A percentile compares a stretch with the other conserved stretches of the same genome.
These are phyloP conservation scores for Trissoscelio sp. DNA, from an alignment of 2,888 invertebrate genomes.

Conservation along the genomic window DNA sequence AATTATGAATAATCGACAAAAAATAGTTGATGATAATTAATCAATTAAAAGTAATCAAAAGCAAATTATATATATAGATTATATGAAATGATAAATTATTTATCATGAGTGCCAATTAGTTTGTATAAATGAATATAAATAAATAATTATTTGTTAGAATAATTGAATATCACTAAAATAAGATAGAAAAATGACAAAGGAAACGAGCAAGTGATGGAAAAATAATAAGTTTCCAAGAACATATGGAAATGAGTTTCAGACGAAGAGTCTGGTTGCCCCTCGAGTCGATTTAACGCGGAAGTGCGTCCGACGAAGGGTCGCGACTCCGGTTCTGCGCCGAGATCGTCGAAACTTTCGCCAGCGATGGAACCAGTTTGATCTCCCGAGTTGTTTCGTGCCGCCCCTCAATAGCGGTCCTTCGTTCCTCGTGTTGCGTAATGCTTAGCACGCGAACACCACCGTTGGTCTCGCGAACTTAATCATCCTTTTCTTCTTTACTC, in stretches of 20 bases:
- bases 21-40: no score
- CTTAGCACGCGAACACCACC: constrained; percentile 36
- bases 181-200: not conserved
- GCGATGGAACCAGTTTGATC: constrained; percentile 54
- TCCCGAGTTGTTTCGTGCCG: constrained; percentile 27
- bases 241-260: constrained; percentile 7
- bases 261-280: constrained; percentile 13
- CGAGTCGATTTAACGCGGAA: constrained; percentile 43
- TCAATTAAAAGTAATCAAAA: no score
- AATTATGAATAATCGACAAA: no score
- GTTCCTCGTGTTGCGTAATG: constrained; percentile 39
- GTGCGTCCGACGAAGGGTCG: constrained; percentile 42
- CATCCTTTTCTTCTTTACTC: not conserved
- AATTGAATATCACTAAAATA: no score
- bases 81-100: no score
- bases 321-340: constrained; percentile 21
- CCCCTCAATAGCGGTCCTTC: constrained; percentile 41
- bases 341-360: constrained; percentile 50
- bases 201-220: not conserved
- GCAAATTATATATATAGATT: no score
- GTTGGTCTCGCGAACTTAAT: constrained; percentile 6
- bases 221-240: constrained; percentile 8
- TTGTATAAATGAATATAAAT: no score
- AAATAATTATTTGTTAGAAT: no score
- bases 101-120: no score